Evolutionary conservation across 2,888 invertebrate species (phyloP), one percentile per base, ranked within the genome.

Genomic region (Polydesmus complanatus): DNA sequence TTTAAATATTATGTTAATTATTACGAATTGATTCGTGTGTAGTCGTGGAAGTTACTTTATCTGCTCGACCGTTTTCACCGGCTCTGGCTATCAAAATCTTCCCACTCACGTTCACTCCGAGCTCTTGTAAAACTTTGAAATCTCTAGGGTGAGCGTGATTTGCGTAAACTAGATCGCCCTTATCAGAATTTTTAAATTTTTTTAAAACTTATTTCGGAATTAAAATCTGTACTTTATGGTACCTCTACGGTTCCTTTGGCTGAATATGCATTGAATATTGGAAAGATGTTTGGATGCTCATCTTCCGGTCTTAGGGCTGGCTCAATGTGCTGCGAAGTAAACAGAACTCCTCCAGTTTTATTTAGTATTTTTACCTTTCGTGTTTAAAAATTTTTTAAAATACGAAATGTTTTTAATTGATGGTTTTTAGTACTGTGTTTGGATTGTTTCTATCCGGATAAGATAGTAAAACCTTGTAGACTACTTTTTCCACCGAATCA

Each of bases 71-170:
- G 22, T 75, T 73, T 55, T 72, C 71, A 25, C 79, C 78, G 65
- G 78, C 78, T 64, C 78, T 70, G 27, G 76, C 75, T 51, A 79
- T 69, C 11, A 76, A 76, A 47, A 79, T 76, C 54, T 72, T 73
- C 0, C 75, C 76, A 18, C 67, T 68, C 23, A 76, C 67, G 55
- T 69, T 65, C 3, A 76, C 67, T 3, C 67, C 68, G 3, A 65
- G 62, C 8, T 66, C 66, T 18, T 68, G 64, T 22, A 77, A 66
- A 37, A 67, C 65, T 1, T 66, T 62, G 65, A 73, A 77, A 67
- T 78, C 78, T 58, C 73, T 71, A 19, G 70, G 69, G 37, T 72
- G 66, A 0, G 73, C 77, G 63, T 75, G 77, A 66, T 76, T 74
- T 1, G 73, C 75, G 65, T 74, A 77, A 2, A 78, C 70, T 3